Evolutionary conservation across 2,113 vertebrate species (phyloP).

Genomic region (Atherinomorus stipes): DNA sequence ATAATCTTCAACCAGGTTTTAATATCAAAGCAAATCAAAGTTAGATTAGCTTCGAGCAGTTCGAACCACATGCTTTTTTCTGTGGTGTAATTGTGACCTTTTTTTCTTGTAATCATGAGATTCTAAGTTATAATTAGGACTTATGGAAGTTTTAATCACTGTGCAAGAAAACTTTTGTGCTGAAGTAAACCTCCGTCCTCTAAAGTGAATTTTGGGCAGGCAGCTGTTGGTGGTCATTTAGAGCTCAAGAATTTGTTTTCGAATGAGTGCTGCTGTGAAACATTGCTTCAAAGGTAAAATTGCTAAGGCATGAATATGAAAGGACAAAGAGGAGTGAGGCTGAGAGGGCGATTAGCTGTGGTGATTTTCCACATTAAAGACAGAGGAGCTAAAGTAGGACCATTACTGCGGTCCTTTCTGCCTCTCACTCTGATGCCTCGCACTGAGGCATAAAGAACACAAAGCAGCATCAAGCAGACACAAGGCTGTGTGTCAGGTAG

Average conservation of each 20-base stretch:
- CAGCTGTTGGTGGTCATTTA: slow-evolving; percentile 13
- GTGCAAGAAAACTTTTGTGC: slow-evolving; percentile 14
- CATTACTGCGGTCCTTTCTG: slow-evolving; percentile 44
- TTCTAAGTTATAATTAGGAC: slow-evolving; percentile 12
- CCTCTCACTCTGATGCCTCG: slow-evolving; percentile 28
- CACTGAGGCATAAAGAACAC: slow-evolving; percentile 37
- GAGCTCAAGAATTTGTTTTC: slow-evolving; percentile 9
- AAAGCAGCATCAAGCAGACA: slow-evolving; percentile 29
- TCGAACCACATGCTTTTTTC: slow-evolving; percentile 20
- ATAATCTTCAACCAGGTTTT: neutral
- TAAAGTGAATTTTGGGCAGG: slow-evolving; percentile 3
- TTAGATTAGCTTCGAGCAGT: slow-evolving; percentile 4
- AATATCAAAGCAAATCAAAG: slow-evolving; percentile 9
- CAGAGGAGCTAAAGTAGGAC: slow-evolving; percentile 42
- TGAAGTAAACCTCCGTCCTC: neutral
- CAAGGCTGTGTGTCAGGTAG: slow-evolving; percentile 23
- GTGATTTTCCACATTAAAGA: slow-evolving; percentile 63
- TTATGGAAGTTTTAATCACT: slow-evolving; percentile 32
- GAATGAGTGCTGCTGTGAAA: slow-evolving; percentile 15
- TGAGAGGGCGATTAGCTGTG: slow-evolving; percentile 31
- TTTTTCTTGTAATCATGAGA: slow-evolving; percentile 27
- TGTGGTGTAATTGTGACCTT: slow-evolving; percentile 17
- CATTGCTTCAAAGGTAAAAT: slow-evolving; percentile 43
- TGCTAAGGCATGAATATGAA: slow-evolving; percentile 11
- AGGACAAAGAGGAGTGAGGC: slow-evolving; percentile 30